phyloP scores from a whole-genome alignment of 2,888 invertebrate species.

The Serripes groenlandicus region DNA sequence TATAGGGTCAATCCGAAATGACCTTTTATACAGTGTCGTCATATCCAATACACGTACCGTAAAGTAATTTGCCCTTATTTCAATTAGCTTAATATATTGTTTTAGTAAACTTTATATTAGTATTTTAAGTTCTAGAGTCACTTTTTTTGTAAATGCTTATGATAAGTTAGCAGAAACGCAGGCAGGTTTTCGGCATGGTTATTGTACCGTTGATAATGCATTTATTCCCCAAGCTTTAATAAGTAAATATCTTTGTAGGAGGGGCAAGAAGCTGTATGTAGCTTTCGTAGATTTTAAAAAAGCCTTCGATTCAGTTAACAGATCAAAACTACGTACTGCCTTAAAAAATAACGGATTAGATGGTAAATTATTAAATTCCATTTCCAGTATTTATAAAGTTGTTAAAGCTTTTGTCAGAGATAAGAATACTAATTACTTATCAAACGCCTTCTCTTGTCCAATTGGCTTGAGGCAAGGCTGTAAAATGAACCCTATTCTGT shows the following conservation, averaged over 20 bases:
- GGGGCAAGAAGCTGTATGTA: not conserved
- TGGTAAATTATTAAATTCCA: not conserved
- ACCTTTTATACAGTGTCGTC: no score
- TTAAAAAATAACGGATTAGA: conserved; percentile 10
- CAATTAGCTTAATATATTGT: not conserved
- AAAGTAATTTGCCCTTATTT: no score
- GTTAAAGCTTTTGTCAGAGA: not conserved
- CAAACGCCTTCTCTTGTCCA: no score
- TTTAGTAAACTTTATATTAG: not conserved
- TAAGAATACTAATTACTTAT: no score
- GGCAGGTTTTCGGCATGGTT: not conserved
- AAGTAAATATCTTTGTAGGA: not conserved
- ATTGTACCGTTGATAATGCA: conserved; percentile 11
- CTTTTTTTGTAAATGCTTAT: not conserved
- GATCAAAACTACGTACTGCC: not conserved
- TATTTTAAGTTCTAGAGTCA: not conserved
- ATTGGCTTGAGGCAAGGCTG: no score
- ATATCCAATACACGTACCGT: no score
- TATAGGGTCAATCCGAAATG: no score
- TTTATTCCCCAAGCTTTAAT: not conserved
- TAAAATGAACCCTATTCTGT: no score
- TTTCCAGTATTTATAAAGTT: not conserved
- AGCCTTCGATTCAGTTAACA: conserved; percentile 3
- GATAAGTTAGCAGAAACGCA: not conserved
- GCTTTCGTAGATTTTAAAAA: conserved; percentile 16